Conservation (phyloP, 37 sponge, comb jelly and placozoan species). For the Halichondria panicea region DNA sequence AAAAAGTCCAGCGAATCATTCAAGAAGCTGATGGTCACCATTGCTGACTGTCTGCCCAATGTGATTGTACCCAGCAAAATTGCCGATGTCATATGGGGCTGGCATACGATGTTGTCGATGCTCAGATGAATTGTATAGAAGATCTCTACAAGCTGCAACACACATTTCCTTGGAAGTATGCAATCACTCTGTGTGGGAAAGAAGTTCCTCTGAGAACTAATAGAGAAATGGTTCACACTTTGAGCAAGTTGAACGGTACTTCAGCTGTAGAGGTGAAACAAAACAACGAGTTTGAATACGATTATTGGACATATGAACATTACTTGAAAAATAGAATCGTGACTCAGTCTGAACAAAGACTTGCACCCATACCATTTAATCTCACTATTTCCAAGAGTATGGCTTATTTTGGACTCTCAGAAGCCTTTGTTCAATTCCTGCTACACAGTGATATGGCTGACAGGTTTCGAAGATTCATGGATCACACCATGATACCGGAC, state of each 20-base stretch:
- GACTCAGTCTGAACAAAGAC: neutral
- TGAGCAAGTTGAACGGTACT: constrained; percentile 25
- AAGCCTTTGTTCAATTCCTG: neutral
- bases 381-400: constrained; percentile 5
- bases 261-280: too few species aligned
- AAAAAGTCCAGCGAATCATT: neutral
- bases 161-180: constrained; percentile 72
- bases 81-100: constrained; percentile 3
- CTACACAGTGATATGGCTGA: neutral
- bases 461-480: neutral
- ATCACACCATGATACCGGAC: neutral
- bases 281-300: too few species aligned
- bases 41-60: constrained; percentile 32
- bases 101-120: constrained; percentile 24
- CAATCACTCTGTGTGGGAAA: constrained; percentile 55
- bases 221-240: constrained; percentile 42
- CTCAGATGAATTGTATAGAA: constrained; percentile 34
- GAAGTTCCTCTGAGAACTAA: constrained; percentile 61
- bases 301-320: too few species aligned
- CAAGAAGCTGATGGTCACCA: neutral
- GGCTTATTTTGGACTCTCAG: constrained; percentile 8
- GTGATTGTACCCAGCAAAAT: constrained; percentile 22
- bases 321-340: too few species aligned
- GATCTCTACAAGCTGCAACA: constrained; percentile 2
- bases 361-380: neutral